These are phyloP conservation scores for Xestia ashworthii DNA, from an alignment of 2,888 invertebrate species.

Conservation along the genomic window DNA sequence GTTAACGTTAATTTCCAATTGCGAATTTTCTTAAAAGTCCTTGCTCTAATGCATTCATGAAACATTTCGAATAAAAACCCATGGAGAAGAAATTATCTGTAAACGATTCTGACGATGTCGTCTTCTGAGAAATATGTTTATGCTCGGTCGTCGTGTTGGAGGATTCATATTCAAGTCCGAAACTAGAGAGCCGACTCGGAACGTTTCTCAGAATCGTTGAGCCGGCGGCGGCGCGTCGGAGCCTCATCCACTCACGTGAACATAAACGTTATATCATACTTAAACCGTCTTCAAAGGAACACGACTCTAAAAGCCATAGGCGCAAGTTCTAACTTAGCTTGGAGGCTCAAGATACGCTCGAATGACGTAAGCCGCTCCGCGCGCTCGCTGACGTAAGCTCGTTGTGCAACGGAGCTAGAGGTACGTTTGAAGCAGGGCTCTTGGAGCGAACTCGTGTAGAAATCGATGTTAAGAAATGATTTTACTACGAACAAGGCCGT, in stretches of 20 bases:
- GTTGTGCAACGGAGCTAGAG: slow-evolving; percentile 90
- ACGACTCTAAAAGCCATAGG: slow-evolving; percentile 73
- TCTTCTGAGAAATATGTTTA: slow-evolving; percentile 75
- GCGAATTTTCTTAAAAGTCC: not conserved
- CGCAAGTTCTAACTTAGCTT: slow-evolving; percentile 82
- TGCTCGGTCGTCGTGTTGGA: slow-evolving; percentile 77
- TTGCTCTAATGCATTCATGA: slow-evolving; percentile 8
- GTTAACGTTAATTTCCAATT: not conserved
- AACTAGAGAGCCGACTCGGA: slow-evolving; percentile 87
- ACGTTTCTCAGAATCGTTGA: slow-evolving; percentile 89
- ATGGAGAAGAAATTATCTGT: slow-evolving; percentile 59
- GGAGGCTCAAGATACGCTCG: slow-evolving; percentile 79
- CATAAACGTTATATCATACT: slow-evolving; percentile 89
- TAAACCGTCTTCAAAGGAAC: slow-evolving; percentile 74
- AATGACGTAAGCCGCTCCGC: slow-evolving; percentile 90
- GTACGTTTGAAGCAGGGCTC: slow-evolving; percentile 88
- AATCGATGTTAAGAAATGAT: slow-evolving; percentile 88
- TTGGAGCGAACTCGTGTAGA: slow-evolving; percentile 88
- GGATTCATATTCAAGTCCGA: slow-evolving; percentile 88
- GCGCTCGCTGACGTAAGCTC: slow-evolving; percentile 90
- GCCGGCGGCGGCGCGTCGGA: slow-evolving; percentile 88
- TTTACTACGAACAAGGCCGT: slow-evolving; percentile 82
- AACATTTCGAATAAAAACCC: slow-evolving; percentile 31
- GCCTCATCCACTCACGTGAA: slow-evolving; percentile 90
- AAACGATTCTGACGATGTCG: slow-evolving; percentile 58